Base-by-base conservation (phyloP, 2,888 invertebrate genomes). In the Netelia virgata region DNA sequence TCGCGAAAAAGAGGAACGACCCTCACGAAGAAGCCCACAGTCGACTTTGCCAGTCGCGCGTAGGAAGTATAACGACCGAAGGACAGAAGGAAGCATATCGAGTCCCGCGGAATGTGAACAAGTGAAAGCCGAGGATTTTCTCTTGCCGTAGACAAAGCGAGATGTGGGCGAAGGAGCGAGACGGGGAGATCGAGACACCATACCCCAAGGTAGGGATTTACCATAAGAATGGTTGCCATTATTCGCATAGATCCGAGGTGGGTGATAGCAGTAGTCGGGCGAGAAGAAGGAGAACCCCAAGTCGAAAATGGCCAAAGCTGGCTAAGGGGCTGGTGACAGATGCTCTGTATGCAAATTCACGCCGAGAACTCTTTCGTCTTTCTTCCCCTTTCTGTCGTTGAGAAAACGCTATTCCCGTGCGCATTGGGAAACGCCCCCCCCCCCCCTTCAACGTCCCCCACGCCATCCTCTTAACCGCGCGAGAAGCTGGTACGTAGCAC, bases 281-380 rank as follows among this genome's bases (percentile, higher is more conserved):
- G 82, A 41, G 78, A 82, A 84, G 61, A 82, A 79, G 72, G 66
- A 81, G 77, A 69, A 53, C 41, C 90, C 87, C 88, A 85, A 92
- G 90, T 92, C 89, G 93, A 92, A 93, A 93, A 93, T 93, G 90
- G 92, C 91, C 90, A 89, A 89, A 91, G 90, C 90, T 87, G 81
- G 91, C 91, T 91, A 92, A 93, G 92, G 93, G 93, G 91, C 92
- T 92, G 93, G 92, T 93, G 93, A 93, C 93, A 93, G 93, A 93
- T 93, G 93, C 93, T 93, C 92, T 93, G 93, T 93, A 93, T 93
- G 93, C 92, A 93, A 93, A 93, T 93, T 92, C 81, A 74, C 76
- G 77, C 85, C 76, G 83, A 73, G 28, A 36, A 57, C 81, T 57
- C 69, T 76, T 76, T 73, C 66, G 69, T 68, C 82, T 83, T 82